A percentile compares a stretch with the other conserved stretches of the same genome.
Conservation (phyloP, 2,113 vertebrate species). For the Ceyx cyanopectus region DNA sequence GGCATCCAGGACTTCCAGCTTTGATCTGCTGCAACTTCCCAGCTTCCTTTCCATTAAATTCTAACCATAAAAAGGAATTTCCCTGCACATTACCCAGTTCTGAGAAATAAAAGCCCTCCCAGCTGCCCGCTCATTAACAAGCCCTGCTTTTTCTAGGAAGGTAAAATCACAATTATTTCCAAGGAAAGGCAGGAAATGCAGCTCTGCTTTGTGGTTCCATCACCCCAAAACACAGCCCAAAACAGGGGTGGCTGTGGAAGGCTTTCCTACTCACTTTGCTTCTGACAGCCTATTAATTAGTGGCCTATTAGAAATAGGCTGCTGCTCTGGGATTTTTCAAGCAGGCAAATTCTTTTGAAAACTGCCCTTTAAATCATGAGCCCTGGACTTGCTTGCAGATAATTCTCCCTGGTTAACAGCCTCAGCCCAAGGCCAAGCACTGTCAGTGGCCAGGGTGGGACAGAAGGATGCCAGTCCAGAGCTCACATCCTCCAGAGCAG, state of each 20-base stretch:
- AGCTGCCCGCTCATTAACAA: not conserved
- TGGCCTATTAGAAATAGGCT: not conserved
- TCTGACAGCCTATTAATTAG: not conserved
- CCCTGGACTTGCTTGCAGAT: not conserved
- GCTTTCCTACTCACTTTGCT: not conserved
- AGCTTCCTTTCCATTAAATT: not conserved
- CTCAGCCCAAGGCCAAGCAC: not conserved
- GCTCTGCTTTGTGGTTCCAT: not conserved
- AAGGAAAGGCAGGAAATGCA: not conserved
- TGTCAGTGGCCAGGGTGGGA: not conserved
- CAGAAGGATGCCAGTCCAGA: not conserved
- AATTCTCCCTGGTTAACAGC: no score
- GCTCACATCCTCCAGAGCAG: not conserved
- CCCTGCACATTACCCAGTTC: not conserved
- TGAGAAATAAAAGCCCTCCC: not conserved
- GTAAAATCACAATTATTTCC: not conserved
- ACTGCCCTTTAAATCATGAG: rapidly evolving
- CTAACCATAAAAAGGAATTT: not conserved
- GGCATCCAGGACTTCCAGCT: slow-evolving; percentile 35
- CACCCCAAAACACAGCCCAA: not conserved
- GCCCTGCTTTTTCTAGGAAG: rapidly evolving
- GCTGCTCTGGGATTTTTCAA: not conserved
- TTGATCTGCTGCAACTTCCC: slow-evolving; percentile 9
- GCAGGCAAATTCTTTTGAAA: not conserved
- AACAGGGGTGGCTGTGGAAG: rapidly evolving